Percentiles rank a stretch among this genome's conserved stretches.
Conservation (phyloP, 30 jellyfish, hydroid and myxozoan species). For the Haliclystus octoradiatus region DNA sequence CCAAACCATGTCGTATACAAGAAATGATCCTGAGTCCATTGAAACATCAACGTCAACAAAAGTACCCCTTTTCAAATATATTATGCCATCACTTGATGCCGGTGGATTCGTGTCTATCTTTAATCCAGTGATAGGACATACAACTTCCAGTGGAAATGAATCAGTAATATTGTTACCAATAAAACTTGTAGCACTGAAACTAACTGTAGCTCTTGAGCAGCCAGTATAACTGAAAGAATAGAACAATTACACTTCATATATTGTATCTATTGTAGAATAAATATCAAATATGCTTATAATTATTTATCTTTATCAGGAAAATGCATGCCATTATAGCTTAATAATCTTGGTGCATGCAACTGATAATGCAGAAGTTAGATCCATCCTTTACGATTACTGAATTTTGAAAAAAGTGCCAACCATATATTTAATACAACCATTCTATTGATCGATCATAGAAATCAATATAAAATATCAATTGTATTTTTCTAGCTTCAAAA, state of each 20-base stretch:
- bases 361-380: no score
- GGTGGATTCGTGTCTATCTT: neutral
- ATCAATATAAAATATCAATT: no score
- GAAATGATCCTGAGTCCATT: neutral
- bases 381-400: no score
- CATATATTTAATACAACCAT: no score
- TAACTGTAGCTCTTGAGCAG: neutral
- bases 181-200: neutral
- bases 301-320: no score
- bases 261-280: no score
- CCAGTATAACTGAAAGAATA: neutral
- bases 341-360: neutral
- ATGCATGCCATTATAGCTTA: neutral
- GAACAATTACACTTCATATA: no score
- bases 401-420: no score
- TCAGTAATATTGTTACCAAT: neutral
- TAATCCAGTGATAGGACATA: neutral
- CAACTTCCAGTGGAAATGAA: neutral
- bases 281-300: no score
- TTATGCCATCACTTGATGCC: neutral
- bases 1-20: neutral
- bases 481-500: no score
- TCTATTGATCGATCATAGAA: no score
- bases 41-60: neutral
- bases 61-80: neutral